Evolutionary conservation across 2,797 vertebrate species (phyloP), one percentile per base, ranked within the genome.

Genomic region (Erethizon dorsatum): DNA sequence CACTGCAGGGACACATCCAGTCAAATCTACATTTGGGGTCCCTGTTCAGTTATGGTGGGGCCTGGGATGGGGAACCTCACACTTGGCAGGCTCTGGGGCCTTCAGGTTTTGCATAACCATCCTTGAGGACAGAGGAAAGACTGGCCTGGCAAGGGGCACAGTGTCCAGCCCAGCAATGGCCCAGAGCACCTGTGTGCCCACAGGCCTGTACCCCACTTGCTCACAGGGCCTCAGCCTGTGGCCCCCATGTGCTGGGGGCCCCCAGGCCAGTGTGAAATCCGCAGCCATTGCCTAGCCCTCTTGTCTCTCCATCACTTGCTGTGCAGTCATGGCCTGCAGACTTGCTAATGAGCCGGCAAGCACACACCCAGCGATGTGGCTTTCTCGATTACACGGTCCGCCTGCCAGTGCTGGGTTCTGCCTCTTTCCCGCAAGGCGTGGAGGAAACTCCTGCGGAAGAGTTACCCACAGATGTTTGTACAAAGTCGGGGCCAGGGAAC

Each of bases 1-100:
- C 0, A 0, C 65, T 0, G 2, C 18, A 52, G 77, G 45, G 47
- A 26, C 13, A 1, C 2, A 0, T 6, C 20, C 22, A 9, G 52
- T 17, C 18, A 28, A 11, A 15, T 45, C 52, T 26, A n/a, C 15
- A 24, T 20, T 2, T 2, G 47, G 37, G 45, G 22, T 18, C 52
- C 52, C 45, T 0, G 45, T 3, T 24, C 2, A 31, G 47, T 41
- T 14, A 1, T 37, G 20, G 17, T 11, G 45, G 67, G 33, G 33
- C 28, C 18, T 5, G 5, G 0, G 7, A 1, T 1, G 12, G 57
- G 65, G 52, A 13, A 33, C 47, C 28, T 11, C 9, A 3, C 37
- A 12, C 14, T 18, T 33, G 15, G 33, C 5, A 28, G 77, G 18
- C 10, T 18, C 20, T 6, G 0, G 15, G 6, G 47, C 3, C 37